A percentile compares a stretch with the other conserved stretches of the same genome.
phyloP scores from a whole-genome alignment of 2,797 vertebrate genomes.

The Hafferia zeledoni region DNA sequence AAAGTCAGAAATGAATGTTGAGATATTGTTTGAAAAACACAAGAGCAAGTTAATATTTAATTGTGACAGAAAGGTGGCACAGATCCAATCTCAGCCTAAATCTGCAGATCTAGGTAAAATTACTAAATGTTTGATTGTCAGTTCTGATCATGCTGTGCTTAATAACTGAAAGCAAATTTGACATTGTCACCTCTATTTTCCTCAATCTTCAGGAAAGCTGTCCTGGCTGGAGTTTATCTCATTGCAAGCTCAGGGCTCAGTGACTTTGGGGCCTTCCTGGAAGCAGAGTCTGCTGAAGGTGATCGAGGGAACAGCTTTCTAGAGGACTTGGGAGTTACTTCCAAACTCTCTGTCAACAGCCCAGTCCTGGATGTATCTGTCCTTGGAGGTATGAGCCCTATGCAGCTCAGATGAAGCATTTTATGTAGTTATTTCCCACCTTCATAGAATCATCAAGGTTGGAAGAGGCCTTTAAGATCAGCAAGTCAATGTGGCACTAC shows the following conservation, averaged over 20 bases:
- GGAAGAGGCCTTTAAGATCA: neutral
- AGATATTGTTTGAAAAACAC: neutral
- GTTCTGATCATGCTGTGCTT: neutral
- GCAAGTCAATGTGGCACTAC: neutral
- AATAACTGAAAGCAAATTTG: neutral
- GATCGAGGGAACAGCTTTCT: rapidly evolving
- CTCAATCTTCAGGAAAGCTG: neutral
- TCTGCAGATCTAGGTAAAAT: neutral
- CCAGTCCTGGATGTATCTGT: rapidly evolving
- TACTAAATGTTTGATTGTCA: neutral
- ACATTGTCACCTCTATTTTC: neutral
- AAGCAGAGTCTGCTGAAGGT: neutral
- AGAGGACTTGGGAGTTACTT: neutral
- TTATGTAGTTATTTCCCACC: neutral
- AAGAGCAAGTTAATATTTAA: neutral
- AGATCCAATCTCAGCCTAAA: neutral
- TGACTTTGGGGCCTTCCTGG: neutral
- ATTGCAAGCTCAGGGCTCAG: neutral
- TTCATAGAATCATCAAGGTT: neutral
- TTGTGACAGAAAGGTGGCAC: neutral
- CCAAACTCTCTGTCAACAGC: rapidly evolving
- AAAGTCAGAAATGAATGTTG: neutral
- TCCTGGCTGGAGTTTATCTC: neutral
- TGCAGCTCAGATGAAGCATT: neutral
- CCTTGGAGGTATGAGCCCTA: neutral